A percentile compares a stretch with the other conserved stretches of the same genome.
Evolutionary conservation across 1,140 invertebrate genomes (phyloP).

Genomic region (Nautilus pompilius): DNA sequence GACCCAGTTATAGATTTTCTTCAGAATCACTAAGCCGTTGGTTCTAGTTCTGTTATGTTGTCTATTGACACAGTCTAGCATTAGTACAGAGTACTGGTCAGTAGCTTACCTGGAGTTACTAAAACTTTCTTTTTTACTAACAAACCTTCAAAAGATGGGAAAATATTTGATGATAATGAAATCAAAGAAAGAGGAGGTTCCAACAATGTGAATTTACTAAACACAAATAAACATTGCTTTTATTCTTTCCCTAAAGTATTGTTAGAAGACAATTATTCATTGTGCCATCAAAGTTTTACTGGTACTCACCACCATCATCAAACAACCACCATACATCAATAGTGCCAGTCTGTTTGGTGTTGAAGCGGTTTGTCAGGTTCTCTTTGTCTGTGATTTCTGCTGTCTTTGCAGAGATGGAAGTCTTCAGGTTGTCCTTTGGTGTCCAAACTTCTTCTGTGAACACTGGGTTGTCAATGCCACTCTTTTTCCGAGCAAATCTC

Average conservation of each 20-base stretch:
- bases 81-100: no score
- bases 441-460: not conserved
- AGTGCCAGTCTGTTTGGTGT: constrained; percentile 61
- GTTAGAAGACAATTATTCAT: not conserved
- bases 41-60: no score
- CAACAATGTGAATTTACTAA: not conserved
- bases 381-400: not conserved
- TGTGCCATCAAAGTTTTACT: not conserved
- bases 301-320: constrained; percentile 72
- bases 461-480: not conserved
- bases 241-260: not conserved
- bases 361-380: constrained; percentile 62
- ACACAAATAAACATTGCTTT: not conserved
- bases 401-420: not conserved
- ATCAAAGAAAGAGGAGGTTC: not conserved
- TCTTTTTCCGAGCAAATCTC: not conserved
- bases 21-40: no score
- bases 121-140: not conserved
- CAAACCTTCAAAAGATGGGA: not conserved
- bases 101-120: not conserved
- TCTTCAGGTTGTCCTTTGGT: not conserved
- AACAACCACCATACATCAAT: constrained; percentile 97
- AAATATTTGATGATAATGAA: not conserved
- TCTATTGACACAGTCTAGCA: no score
- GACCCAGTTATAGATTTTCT: no score